Conservation (phyloP, 2,113 vertebrate species). For the Python bivittatus region DNA sequence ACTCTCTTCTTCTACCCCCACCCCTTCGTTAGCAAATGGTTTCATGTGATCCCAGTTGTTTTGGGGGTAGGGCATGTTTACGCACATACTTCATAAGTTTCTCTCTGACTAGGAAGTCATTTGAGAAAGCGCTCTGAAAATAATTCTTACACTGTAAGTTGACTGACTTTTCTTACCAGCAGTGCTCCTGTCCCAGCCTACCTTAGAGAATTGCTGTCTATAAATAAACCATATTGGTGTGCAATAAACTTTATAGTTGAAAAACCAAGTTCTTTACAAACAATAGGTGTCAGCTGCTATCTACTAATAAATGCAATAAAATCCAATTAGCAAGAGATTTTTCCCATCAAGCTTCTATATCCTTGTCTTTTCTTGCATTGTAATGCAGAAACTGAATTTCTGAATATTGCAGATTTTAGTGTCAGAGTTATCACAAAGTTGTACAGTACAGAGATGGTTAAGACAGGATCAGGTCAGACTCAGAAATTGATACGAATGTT, state of each 20-base stretch:
- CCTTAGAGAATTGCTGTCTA: not conserved
- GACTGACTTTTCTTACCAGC: not conserved
- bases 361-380: not conserved
- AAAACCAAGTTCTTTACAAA: not conserved
- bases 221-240: not conserved
- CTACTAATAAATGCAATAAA: not conserved
- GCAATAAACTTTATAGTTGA: not conserved
- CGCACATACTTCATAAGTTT: not conserved
- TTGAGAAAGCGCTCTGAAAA: slow-evolving; percentile 5
- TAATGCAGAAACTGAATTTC: not conserved
- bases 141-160: not conserved
- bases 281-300: not conserved
- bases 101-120: not conserved
- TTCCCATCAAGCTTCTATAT: not conserved
- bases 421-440: not conserved
- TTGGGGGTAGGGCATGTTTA: not conserved
- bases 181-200: not conserved
- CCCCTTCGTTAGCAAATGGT: not conserved
- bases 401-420: not conserved
- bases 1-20: too few species aligned
- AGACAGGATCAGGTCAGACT: not conserved
- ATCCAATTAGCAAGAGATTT: not conserved
- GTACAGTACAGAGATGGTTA: not conserved
- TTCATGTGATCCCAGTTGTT: not conserved
- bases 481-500: not conserved